A percentile compares a stretch with the other conserved stretches of the same genome.
Evolutionary conservation across 1,140 invertebrate genomes (phyloP).

Genomic region (Drosophila sp.): DNA sequence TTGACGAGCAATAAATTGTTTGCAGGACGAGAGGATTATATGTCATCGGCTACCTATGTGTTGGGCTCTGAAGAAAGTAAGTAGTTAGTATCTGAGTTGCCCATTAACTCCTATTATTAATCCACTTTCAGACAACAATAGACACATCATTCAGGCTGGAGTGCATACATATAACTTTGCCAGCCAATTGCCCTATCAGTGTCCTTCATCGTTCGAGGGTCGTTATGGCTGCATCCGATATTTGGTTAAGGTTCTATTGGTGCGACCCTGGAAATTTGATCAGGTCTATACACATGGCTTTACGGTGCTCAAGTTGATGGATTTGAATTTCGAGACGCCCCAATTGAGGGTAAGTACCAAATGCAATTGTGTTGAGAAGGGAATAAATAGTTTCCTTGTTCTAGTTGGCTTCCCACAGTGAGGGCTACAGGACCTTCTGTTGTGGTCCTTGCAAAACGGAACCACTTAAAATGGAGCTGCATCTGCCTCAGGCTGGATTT

Average conservation of each 20-base stretch:
- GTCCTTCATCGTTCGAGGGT: conserved; percentile 89
- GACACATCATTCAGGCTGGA: conserved; percentile 84
- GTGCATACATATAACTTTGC: conserved; percentile 86
- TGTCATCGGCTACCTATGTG: conserved; percentile 69
- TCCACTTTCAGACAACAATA: conserved; percentile 51
- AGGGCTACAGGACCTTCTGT: conserved; percentile 72
- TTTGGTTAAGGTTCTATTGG: conserved; percentile 86
- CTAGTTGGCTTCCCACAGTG: conserved; percentile 64
- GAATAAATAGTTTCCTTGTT: background rate
- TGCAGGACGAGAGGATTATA: conserved; percentile 72
- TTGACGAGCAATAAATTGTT: conserved; percentile 48
- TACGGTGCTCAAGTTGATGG: conserved; percentile 88
- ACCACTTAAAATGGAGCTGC: conserved; percentile 70
- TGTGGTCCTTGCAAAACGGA: conserved; percentile 78
- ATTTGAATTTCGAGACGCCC: conserved; percentile 87
- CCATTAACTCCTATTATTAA: background rate
- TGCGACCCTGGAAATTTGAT: conserved; percentile 90
- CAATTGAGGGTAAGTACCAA: conserved; percentile 55
- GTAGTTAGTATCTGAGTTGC: conserved; percentile 29
- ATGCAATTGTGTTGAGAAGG: background rate
- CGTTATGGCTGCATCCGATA: conserved; percentile 88
- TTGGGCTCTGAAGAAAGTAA: conserved; percentile 74
- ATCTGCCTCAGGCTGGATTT: conserved; percentile 73
- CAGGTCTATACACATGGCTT: conserved; percentile 88
- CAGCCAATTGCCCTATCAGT: conserved; percentile 84